phyloP scores from a whole-genome alignment of 1,140 invertebrate species.

The Lordiphosa stackelbergi region DNA sequence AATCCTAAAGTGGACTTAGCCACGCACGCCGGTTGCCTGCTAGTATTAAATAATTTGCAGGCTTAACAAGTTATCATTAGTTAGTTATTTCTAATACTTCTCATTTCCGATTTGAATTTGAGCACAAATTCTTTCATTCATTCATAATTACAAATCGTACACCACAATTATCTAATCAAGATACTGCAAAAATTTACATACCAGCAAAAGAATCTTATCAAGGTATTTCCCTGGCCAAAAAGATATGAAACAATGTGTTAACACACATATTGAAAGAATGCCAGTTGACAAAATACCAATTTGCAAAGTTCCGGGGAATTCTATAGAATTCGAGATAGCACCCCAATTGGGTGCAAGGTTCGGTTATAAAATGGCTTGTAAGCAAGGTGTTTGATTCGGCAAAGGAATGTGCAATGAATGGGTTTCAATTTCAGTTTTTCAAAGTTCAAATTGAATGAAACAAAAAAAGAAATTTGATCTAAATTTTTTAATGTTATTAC shows the following conservation, averaged over 20 bases:
- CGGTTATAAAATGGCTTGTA: conserved; percentile 27
- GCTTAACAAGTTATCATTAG: too few relatives aligned
- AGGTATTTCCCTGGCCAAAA: conserved; percentile 8
- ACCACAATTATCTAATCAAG: conserved; percentile 1
- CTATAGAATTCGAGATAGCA: conserved; percentile 28
- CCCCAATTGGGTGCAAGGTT: conserved; percentile 6
- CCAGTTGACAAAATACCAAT: conserved; percentile 2
- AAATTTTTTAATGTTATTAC: background rate
- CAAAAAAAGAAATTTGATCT: background rate
- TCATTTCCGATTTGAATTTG: background rate
- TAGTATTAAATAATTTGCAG: too few relatives aligned
- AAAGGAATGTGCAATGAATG: conserved; percentile 47
- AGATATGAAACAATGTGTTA: background rate
- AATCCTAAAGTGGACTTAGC: too few relatives aligned
- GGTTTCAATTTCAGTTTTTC: conserved; percentile 30
- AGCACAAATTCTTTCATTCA: conserved; percentile 1
- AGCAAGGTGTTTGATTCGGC: conserved; percentile 50
- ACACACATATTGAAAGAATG: conserved; percentile 10
- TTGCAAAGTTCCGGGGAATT: conserved; percentile 6
- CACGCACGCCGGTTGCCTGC: too few relatives aligned
- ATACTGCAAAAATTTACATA: conserved; percentile 2
- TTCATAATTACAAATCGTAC: conserved; percentile 3
- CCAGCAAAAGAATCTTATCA: conserved; percentile 1
- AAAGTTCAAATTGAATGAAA: background rate
- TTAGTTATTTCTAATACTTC: background rate